Evolutionary conservation across 2,113 vertebrate genomes (phyloP), one percentile per base, ranked within the genome.

Genomic region (Cricetomys ansorgei): DNA sequence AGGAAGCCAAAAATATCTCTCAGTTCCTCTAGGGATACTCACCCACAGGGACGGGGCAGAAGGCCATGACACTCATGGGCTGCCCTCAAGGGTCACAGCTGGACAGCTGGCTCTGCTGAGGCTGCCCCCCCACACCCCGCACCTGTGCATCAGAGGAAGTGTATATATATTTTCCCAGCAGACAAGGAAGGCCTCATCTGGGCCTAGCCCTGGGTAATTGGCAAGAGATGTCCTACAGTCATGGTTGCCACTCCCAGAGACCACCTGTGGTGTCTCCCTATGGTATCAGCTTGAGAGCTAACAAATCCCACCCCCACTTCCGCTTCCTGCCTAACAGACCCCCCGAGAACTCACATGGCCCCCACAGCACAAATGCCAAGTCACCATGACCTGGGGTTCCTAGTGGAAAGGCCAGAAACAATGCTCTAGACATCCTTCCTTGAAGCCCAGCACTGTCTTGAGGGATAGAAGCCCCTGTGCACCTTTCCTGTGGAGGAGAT

Each of bases 1-100:
- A 97, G 97, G 98, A 98, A 98, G 97, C 98, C 98, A 93, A 97
- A 98, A 98, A 98, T 98, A 98, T 98, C 97, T 91, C 96, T 98
- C 92, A 65, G 91, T 96, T 94, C 96, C 98, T 95, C 84, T 75
- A 65, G 97, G 98, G 98, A 43, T 1, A 0, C 25, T 10, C 10
- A 0, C 70, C 92, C 79, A 96, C 93, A 95, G 97, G 97, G 98
- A 97, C 96, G 10, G 34, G 69, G 94, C 89, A 65, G 97, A 31
- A 95, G 64, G 62, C 1, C 1, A 1, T 40, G 88, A 45, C 4
- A 11, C 11, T 37, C 15, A 0, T 40, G 40, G 89, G 59, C 69
- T 53, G 31, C 77, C 94, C 70, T 53, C 4, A 4, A 19, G n/a
- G 83, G 45, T 5, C 45, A n/a, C n/a, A 11, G 31, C 21, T 4